Percentiles rank a stretch among this genome's conserved stretches.
Evolutionary conservation across 92 coral and sea anemone genomes (phyloP).

Genomic region (Paragorgia papillata): DNA sequence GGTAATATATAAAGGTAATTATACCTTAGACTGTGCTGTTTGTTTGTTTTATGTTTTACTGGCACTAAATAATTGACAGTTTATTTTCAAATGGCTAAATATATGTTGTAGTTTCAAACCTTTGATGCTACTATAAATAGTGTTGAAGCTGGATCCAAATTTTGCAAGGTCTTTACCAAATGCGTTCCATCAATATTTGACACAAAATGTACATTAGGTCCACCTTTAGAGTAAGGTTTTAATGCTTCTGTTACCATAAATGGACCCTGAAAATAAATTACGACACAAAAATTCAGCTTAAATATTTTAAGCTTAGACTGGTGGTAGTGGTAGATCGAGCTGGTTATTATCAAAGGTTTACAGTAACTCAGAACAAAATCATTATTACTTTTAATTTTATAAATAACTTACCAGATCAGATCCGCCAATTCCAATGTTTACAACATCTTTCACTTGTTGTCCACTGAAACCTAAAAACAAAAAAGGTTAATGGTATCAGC

Average conservation of each 20-base stretch:
- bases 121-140: constrained; percentile 91
- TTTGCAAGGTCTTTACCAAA: constrained; percentile 79
- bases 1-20: no score
- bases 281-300: no score
- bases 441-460: constrained; percentile 82
- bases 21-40: no score
- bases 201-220: constrained; percentile 85
- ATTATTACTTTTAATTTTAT: no score
- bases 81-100: no score
- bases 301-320: no score
- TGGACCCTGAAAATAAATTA: constrained; percentile 91
- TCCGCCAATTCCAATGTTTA: constrained; percentile 97
- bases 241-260: constrained; percentile 96
- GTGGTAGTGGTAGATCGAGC: no score
- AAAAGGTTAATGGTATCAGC: background rate
- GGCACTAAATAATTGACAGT: no score
- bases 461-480: constrained; percentile 68
- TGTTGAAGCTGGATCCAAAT: constrained; percentile 83
- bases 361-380: no score
- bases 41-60: no score
- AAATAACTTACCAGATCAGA: constrained; percentile 94
- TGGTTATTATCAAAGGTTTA: no score
- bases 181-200: constrained; percentile 98
- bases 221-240: constrained; percentile 77
- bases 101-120: no score